Conservation (phyloP, 2,888 invertebrate species). For the Flexamia atlantica region DNA sequence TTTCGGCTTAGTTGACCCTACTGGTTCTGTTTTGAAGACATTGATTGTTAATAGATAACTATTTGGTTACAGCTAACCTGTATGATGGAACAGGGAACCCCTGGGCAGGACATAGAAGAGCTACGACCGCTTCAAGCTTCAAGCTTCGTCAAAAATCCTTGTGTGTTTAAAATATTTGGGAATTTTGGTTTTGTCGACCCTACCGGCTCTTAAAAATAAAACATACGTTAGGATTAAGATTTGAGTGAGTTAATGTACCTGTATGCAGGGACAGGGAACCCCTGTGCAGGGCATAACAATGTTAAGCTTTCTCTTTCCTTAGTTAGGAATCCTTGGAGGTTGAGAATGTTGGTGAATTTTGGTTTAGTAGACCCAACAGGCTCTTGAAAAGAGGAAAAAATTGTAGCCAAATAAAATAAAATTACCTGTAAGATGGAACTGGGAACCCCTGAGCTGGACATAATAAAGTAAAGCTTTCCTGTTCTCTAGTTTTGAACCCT, state of each 20-base stretch:
- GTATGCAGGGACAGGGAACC: constrained; percentile 84
- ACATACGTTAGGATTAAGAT: not conserved
- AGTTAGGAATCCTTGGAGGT: constrained; percentile 56
- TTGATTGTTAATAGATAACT: not conserved
- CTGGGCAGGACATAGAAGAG: constrained; percentile 77
- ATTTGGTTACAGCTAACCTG: constrained; percentile 75
- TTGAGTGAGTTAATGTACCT: constrained; percentile 76
- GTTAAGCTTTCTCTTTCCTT: constrained; percentile 71
- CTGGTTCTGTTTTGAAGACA: constrained; percentile 70
- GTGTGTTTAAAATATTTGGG: constrained; percentile 57
- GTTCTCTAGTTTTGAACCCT: constrained; percentile 70
- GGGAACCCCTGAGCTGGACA: constrained; percentile 79
- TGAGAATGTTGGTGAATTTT: constrained; percentile 61
- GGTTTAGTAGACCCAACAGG: constrained; percentile 69
- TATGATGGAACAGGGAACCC: constrained; percentile 82
- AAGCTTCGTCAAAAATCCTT: constrained; percentile 61
- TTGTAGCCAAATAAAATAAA: constrained; percentile 14
- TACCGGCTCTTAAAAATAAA: constrained; percentile 75
- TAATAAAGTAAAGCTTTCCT: constrained; percentile 75
- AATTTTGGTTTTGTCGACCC: constrained; percentile 77
- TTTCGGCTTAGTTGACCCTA: constrained; percentile 81
- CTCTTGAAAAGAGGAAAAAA: constrained; percentile 66
- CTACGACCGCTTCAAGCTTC: constrained; percentile 69
- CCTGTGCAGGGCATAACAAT: constrained; percentile 78
- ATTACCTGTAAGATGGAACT: constrained; percentile 76